These are phyloP conservation scores for Trogon melanurus DNA, from an alignment of 2,113 vertebrate genomes.

Conservation along the genomic window DNA sequence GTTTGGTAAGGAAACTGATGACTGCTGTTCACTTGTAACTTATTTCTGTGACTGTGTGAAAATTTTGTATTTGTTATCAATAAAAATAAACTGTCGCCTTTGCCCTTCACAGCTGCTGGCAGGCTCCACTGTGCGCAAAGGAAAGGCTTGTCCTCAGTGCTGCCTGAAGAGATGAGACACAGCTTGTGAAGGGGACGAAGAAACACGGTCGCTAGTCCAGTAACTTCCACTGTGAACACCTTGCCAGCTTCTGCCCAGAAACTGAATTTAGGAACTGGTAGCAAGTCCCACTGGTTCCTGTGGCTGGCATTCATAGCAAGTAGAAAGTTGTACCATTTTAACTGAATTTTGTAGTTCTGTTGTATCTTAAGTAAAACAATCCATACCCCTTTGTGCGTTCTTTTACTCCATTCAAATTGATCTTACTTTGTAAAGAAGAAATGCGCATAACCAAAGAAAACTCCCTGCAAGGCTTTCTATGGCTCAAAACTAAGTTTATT, in stretches of 20 bases:
- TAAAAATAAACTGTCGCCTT: conserved; percentile 31
- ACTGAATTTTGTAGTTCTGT: neutral
- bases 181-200: neutral
- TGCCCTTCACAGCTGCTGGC: conserved; percentile 5
- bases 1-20: neutral
- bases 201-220: neutral
- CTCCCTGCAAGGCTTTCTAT: neutral
- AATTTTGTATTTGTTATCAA: neutral
- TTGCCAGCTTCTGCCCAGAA: neutral
- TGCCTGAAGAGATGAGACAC: neutral
- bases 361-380: neutral
- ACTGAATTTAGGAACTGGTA: neutral
- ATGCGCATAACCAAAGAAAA: neutral
- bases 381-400: neutral
- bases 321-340: neutral
- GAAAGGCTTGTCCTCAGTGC: neutral
- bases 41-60: neutral
- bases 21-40: neutral
- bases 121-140: neutral
- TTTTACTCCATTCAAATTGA: neutral
- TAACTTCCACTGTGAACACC: neutral
- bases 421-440: neutral
- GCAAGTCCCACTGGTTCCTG: neutral
- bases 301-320: neutral
- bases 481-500: neutral